Base-by-base conservation (phyloP, 2,888 invertebrate genomes). In the Itoplectis maculator region DNA sequence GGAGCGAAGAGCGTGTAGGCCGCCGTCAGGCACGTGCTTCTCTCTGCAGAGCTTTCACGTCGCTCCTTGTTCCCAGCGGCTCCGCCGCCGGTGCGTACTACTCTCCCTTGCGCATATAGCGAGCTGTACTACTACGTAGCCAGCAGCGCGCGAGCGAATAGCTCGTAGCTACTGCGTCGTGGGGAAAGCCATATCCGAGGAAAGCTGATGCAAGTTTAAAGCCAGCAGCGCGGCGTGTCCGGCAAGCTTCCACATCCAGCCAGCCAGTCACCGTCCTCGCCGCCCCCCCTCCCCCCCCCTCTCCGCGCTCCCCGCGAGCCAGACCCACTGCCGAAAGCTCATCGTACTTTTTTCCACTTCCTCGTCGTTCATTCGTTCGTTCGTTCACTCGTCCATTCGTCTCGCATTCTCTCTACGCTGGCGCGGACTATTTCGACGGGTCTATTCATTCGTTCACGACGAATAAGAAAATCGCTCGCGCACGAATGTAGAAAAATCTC, bases 201-300 rank as follows among this genome's bases (percentile, higher is more conserved):
- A 76, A 72, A 20, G 54, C 59, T 42, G 54, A 65, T 29, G 80
- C 47, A 70, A 75, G 47, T 65, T 81, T 76, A 51, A 76, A 76
- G 42, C 59, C 56, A 47, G 40, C 47, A 59, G 18, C 59, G 56
- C 69, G 23, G 63, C 75, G 15, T 70, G 65, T 76, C 76, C 66
- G 29, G 40, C 65, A 47, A 66, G 49, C 56, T 75, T 61, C 76
- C 56, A 40, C 63, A 42, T 11, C 42, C 47, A 13, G 5, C 47
- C n/a, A 13, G 3, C 47, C n/a, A 47, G 13, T 7, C n/a, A n/a
- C n/a, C n/a, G n/a, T n/a, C n/a, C n/a, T n/a, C n/a, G n/a, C n/a
- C n/a, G n/a, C n/a, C n/a, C n/a, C n/a, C n/a, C n/a, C 15, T 40
- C 35, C 15, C 51, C 40, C 42, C 15, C 6, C 35, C 8, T 23